phyloP scores from a whole-genome alignment of 2,113 vertebrate species.

The Balaenoptera acutorostrata region DNA sequence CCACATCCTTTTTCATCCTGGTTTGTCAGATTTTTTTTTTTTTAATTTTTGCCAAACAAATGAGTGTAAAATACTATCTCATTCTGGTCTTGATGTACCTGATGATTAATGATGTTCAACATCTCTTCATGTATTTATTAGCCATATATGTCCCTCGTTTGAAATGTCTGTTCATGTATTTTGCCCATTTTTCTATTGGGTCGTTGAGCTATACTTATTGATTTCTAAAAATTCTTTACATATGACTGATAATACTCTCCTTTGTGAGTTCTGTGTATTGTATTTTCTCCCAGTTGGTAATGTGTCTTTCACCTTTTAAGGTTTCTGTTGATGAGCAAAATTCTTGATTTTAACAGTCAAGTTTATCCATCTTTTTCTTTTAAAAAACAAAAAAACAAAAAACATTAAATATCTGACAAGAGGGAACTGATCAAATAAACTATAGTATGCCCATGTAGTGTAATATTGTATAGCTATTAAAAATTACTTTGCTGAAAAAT shows the following conservation, averaged over 20 bases:
- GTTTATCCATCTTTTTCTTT: not conserved
- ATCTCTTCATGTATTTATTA: not conserved
- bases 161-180: not conserved
- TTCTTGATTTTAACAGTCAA: not conserved
- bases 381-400: not conserved
- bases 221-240: not conserved
- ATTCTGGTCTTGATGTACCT: not conserved
- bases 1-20: not conserved
- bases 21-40: not conserved
- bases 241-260: not conserved
- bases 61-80: not conserved
- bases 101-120: not conserved
- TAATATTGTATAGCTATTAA: not conserved
- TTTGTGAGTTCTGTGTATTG: not conserved
- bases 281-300: not conserved
- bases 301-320: not conserved
- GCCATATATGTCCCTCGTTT: not conserved
- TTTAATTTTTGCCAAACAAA: not conserved
- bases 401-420: not conserved
- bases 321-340: not conserved
- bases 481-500: not conserved
- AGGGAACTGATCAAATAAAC: not conserved
- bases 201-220: not conserved
- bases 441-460: no score
- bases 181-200: not conserved